Evolutionary conservation across 2,797 vertebrate species (phyloP).

Genomic region (Aldrovandia affinis): DNA sequence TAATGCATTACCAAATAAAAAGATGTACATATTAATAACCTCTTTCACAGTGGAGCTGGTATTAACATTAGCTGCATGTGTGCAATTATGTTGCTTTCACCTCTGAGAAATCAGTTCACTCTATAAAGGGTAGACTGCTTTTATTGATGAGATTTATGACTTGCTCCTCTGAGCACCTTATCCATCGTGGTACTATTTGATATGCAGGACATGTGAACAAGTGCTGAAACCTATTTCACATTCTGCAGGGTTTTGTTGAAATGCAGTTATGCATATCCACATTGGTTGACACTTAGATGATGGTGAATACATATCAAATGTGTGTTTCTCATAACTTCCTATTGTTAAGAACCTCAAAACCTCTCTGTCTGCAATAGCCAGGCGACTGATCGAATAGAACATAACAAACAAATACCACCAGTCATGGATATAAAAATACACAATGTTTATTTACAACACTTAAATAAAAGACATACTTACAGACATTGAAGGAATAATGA

Average conservation of each 20-base stretch:
- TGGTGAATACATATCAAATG: no score
- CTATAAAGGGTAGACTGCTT: conserved; percentile 43
- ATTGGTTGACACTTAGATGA: no score
- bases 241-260: background rate
- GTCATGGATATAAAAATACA: no score
- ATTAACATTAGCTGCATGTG: conserved; percentile 17
- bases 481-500: no score
- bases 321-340: no score
- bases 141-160: conserved; percentile 38
- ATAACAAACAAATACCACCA: no score
- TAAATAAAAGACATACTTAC: no score
- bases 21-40: conserved; percentile 1
- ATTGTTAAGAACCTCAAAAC: no score
- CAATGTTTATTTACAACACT: no score
- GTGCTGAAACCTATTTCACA: background rate
- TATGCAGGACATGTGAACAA: conserved; percentile 41
- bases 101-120: conserved; percentile 47
- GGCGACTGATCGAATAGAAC: no score
- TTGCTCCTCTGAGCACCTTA: conserved; percentile 39
- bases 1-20: conserved; percentile 51
- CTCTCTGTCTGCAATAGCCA: no score
- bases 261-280: background rate
- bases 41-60: conserved; percentile 39
- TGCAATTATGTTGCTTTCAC: conserved; percentile 22
- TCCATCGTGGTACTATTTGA: conserved; percentile 37